phyloP scores from a whole-genome alignment of 1,140 invertebrate genomes.

The Anadara kagoshimensis region DNA sequence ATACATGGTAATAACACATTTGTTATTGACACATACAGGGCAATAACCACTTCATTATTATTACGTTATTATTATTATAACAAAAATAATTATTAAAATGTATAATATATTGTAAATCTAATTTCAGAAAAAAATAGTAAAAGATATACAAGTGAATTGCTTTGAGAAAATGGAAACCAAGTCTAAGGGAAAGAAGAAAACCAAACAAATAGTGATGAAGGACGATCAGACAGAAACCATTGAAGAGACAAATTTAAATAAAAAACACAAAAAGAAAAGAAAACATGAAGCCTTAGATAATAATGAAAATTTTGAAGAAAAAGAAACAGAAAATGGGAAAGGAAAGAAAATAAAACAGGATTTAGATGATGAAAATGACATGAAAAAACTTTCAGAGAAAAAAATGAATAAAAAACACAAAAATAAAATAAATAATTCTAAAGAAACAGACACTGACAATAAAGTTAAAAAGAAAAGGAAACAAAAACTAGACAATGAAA shows the following conservation, averaged over 20 bases:
- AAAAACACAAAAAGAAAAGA: neutral
- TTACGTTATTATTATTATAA: too few relatives aligned
- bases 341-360: neutral
- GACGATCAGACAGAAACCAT: neutral
- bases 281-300: neutral
- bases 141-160: neutral
- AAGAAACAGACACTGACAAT: neutral
- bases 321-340: neutral
- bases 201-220: neutral
- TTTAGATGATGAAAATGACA: neutral
- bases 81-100: neutral
- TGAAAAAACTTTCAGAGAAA: neutral
- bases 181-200: neutral
- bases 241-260: neutral
- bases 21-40: too few relatives aligned
- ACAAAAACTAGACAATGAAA: constrained; percentile 2
- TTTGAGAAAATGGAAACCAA: neutral
- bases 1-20: too few relatives aligned
- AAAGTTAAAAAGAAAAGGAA: constrained; percentile 9
- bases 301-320: neutral
- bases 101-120: neutral
- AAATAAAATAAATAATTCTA: too few relatives aligned
- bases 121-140: neutral
- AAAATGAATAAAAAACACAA: neutral
- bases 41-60: too few relatives aligned